phyloP scores from a whole-genome alignment of 2,113 vertebrate species.

The Tichodroma muraria region DNA sequence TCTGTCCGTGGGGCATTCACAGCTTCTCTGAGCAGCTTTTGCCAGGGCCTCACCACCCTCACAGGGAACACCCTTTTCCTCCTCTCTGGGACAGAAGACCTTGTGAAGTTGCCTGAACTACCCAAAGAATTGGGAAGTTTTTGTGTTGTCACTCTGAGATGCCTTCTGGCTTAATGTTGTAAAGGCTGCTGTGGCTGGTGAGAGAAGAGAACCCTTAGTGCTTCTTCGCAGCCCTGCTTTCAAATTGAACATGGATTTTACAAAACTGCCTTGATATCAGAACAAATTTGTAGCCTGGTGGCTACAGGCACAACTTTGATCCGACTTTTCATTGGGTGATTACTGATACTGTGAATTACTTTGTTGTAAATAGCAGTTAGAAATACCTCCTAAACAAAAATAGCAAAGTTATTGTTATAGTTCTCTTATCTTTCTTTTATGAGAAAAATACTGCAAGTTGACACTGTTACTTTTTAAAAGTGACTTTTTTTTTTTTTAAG shows the following conservation, averaged over 20 bases:
- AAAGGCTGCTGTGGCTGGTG: background rate
- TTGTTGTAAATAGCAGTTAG: background rate
- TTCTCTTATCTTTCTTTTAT: background rate
- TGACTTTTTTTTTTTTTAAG: background rate
- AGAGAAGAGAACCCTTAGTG: background rate
- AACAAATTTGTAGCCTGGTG: background rate
- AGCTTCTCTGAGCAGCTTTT: background rate
- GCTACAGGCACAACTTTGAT: background rate
- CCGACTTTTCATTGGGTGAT: background rate
- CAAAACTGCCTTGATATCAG: background rate
- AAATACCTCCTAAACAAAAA: background rate
- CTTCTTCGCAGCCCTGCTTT: background rate
- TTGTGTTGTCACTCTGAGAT: background rate
- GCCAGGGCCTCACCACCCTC: background rate
- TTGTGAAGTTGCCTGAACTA: background rate
- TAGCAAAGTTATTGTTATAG: accelerated
- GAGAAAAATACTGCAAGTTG: background rate
- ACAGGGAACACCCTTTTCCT: background rate
- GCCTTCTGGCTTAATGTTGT: background rate
- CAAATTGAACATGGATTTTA: background rate
- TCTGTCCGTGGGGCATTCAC: background rate
- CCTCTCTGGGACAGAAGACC: background rate
- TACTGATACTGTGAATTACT: background rate
- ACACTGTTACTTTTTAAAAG: background rate
- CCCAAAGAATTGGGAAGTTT: background rate